Evolutionary conservation across 2,797 vertebrate species (phyloP), one percentile per base, ranked within the genome.

Genomic region (Acropternis orthonyx): DNA sequence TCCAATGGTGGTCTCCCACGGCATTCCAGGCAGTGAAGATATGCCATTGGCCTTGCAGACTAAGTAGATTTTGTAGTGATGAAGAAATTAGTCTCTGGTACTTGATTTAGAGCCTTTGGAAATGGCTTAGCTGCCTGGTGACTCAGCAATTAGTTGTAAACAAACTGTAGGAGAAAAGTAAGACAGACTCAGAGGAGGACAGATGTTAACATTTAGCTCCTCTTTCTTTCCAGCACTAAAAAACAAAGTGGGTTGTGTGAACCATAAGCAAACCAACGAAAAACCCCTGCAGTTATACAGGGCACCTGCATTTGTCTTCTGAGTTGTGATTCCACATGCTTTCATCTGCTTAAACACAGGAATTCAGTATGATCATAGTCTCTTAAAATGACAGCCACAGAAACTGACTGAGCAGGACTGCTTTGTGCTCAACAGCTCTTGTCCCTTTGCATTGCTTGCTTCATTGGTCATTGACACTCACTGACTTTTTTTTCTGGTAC

Each of bases 111-210:
- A 65, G 72, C 55, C 89, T 84, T 91, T 93, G 59, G 85, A 93
- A 81, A n/a, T 90, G 76, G n/a, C 78, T 94, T 43, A 68, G 71
- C 92, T 92, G 92, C 63, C 74, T 88, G 59, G 91, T 96, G 95
- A 97, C 95, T 97, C 94, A 93, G 95, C 96, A 96, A 72, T 95
- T 93, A 95, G 85, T 95, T 97, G 92, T 96, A 96, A 95, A 93
- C 94, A 96, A 94, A 79, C 73, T 73, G 73, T 72, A 74, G 76
- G 68, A 92, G 80, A 92, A 88, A 82, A 91, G 66, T 74, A 62
- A 88, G 82, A 73, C 46, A 88, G 76, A 76, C 46, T 89, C 66
- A 84, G 41, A 76, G 54, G 52, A 65, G 63, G 82, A 52, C 87
- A 91, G 85, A 88, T 95, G 87, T 92, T 93, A 89, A 46, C 73